Percentiles rank a stretch among this genome's conserved stretches.
phyloP scores from a whole-genome alignment of 2,797 vertebrate species.

The Tauraco hartlaubi region DNA sequence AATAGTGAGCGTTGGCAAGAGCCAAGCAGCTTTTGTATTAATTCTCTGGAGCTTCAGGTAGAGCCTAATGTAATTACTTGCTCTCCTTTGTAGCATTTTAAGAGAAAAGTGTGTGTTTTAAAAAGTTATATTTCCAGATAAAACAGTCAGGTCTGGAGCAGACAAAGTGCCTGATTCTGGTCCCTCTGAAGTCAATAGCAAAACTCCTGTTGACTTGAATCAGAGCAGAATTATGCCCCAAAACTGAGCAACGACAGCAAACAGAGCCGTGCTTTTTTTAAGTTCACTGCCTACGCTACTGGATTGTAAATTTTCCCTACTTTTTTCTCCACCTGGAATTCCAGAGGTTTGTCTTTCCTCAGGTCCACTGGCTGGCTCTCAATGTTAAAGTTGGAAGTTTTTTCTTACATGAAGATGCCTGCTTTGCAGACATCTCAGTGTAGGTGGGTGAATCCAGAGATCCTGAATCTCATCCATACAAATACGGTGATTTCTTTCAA shows the following conservation, averaged over 20 bases:
- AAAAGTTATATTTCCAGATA: conserved; percentile 62
- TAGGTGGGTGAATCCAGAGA: neutral
- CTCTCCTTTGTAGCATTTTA: conserved; percentile 52
- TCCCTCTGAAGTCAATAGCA: conserved; percentile 12
- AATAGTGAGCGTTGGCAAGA: conserved; percentile 50
- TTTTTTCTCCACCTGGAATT: neutral
- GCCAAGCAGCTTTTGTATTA: conserved; percentile 53
- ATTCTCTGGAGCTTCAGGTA: conserved; percentile 65
- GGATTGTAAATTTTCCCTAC: neutral
- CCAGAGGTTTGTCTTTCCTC: neutral
- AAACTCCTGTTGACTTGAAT: neutral
- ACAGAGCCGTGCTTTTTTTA: neutral
- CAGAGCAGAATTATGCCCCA: conserved; percentile 10
- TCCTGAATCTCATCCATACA: neutral
- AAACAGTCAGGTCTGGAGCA: conserved; percentile 38
- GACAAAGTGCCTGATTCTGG: conserved; percentile 30
- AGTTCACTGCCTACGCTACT: neutral
- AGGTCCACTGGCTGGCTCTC: neutral
- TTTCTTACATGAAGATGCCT: neutral
- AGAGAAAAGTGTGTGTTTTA: conserved; percentile 55
- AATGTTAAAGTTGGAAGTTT: neutral
- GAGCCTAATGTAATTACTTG: conserved; percentile 61
- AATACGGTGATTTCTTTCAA: neutral
- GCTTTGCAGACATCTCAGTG: neutral
- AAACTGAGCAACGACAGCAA: neutral